Evolutionary conservation across 2,113 vertebrate species (phyloP), one percentile per base, ranked within the genome.

Genomic region (Paramisgurnus dabryanus): DNA sequence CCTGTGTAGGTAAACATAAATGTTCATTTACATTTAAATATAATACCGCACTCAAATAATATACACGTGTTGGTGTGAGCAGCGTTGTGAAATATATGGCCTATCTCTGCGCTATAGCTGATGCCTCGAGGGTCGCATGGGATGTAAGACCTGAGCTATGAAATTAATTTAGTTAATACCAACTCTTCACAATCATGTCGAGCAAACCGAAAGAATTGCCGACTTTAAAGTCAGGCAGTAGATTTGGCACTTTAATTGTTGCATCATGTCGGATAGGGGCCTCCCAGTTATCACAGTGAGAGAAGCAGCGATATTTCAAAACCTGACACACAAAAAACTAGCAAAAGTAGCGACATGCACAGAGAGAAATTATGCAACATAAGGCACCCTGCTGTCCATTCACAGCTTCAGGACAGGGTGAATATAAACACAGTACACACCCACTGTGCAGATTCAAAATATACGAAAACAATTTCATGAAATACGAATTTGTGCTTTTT

Each of bases 301-400:
- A 94, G 92, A 94, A 92, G 92, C 83, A 86, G 92, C 90, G 90
- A 91, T 93, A 92, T 80, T 93, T 94, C 88, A 93, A 94, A 91
- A 91, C 89, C 89, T 90, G 82, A 73, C 83, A 87, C 90, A 92
- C 89, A 95, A 94, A 92, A 90, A 90, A 90, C 89, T 90, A 88
- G 89, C 94, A 91, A 94, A 93, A 93, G 89, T 87, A 89, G 91
- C 93, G 93, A 96, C 94, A 95, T 92, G 93, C 94, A 92, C 95
- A 94, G 93, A 95, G 93, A 89, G 89, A 90, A 87, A 84, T 90
- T 89, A 90, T 89, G 92, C 90, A 74, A 86, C 87, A 88, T 76
- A 72, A 76, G 66, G 83, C 83, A 87, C 84, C 84, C 85, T 74
- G 27, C 74, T 84, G 82, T 85, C 84, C 82, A 81, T 81, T 40